These are phyloP conservation scores for Pithecia hirsuta DNA, from an alignment of 2,797 vertebrate species.

Conservation along the genomic window DNA sequence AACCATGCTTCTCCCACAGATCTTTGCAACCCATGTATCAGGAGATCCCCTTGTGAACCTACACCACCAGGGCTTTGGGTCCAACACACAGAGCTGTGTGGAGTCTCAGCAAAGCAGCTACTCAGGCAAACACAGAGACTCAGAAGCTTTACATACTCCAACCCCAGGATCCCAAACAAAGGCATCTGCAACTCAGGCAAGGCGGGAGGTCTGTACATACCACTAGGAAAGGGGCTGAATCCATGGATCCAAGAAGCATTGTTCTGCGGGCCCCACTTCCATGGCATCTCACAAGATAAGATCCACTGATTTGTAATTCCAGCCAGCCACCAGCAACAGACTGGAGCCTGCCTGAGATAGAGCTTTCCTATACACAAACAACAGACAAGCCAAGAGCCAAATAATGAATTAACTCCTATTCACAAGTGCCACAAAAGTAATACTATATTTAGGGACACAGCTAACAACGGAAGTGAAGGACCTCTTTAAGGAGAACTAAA, in stretches of 20 bases:
- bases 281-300: neutral
- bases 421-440: neutral
- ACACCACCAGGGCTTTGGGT: neutral
- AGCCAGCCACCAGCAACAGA: neutral
- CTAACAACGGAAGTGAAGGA: neutral
- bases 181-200: neutral
- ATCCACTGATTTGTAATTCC: neutral
- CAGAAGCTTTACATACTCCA: neutral
- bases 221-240: neutral
- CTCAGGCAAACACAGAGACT: too few species aligned
- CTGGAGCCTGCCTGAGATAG: neutral
- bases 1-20: neutral
- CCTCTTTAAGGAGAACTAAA: neutral
- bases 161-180: neutral
- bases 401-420: neutral
- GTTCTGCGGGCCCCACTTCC: neutral
- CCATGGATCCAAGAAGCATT: neutral
- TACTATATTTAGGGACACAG: neutral
- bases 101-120: too few species aligned
- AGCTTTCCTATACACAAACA: neutral
- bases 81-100: too few species aligned
- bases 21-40: neutral
- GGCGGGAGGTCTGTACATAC: neutral
- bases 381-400: neutral
- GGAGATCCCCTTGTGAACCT: neutral